A percentile compares a stretch with the other conserved stretches of the same genome.
These are phyloP conservation scores for Dione juno DNA, from an alignment of 2,888 invertebrate genomes.

Conservation along the genomic window DNA sequence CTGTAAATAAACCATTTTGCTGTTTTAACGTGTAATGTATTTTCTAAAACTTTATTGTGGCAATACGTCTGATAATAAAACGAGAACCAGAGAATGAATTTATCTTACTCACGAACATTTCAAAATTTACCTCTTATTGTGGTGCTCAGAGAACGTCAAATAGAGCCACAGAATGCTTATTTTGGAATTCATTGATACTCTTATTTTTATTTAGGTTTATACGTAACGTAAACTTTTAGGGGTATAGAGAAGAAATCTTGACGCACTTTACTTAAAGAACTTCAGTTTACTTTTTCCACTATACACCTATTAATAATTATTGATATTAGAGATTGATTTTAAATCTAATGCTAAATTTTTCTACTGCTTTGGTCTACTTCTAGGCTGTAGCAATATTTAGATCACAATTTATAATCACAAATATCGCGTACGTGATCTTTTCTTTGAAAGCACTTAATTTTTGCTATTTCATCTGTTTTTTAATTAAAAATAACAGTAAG, in stretches of 20 bases:
- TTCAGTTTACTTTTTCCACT: too few species aligned
- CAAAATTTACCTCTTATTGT: not conserved
- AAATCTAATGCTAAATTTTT: too few species aligned
- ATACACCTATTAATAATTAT: too few species aligned
- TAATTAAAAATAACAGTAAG: slow-evolving; percentile 19
- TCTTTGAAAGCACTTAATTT: too few species aligned
- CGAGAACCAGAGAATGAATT: not conserved
- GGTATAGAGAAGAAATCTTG: too few species aligned
- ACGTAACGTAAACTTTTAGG: not conserved
- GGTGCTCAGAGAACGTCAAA: not conserved
- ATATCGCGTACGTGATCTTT: too few species aligned
- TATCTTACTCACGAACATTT: slow-evolving; percentile 6
- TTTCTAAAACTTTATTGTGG: slow-evolving; percentile 14
- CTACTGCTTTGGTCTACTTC: too few species aligned
- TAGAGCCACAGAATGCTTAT: not conserved
- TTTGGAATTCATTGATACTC: not conserved
- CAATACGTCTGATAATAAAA: slow-evolving; percentile 4
- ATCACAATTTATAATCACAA: too few species aligned
- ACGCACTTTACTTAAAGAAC: too few species aligned
- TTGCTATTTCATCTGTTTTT: slow-evolving; percentile 14
- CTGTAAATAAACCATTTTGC: not conserved
- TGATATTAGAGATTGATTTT: too few species aligned
- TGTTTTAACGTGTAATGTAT: not conserved
- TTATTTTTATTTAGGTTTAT: not conserved
- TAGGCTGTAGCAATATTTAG: too few species aligned